Evolutionary conservation across 2,888 invertebrate genomes (phyloP).

Genomic region (Polyploca ridens): DNA sequence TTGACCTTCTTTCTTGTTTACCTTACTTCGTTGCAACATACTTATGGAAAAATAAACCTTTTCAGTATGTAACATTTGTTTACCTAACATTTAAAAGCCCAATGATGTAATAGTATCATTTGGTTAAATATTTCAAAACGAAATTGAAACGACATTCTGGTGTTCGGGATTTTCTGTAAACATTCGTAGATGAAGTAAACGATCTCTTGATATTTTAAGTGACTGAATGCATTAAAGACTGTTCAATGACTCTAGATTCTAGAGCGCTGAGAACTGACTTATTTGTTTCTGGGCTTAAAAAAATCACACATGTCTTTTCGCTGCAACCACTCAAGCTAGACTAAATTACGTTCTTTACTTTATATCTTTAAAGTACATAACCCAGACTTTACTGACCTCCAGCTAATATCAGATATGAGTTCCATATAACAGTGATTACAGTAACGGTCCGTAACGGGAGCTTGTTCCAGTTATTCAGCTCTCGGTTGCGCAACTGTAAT

Average conservation of each 20-base stretch:
- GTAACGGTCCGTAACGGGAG: slow-evolving; percentile 71
- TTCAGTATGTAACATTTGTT: neutral
- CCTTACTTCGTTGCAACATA: slow-evolving; percentile 4
- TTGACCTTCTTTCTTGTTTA: slow-evolving; percentile 10
- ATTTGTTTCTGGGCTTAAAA: too few relatives aligned
- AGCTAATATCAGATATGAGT: slow-evolving; percentile 37
- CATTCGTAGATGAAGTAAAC: too few relatives aligned
- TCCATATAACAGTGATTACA: slow-evolving; percentile 52
- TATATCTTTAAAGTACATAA: neutral
- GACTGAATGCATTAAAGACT: too few relatives aligned
- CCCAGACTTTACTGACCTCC: slow-evolving; percentile 20
- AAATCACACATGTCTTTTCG: too few relatives aligned
- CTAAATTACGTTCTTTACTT: neutral
- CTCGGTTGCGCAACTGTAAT: slow-evolving; percentile 36
- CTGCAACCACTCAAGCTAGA: neutral
- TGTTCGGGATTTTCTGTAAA: too few relatives aligned
- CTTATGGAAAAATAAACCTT: slow-evolving; percentile 8
- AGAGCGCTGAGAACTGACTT: too few relatives aligned
- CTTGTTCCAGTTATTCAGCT: slow-evolving; percentile 49
- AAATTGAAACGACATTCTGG: too few relatives aligned
- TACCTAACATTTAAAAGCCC: neutral
- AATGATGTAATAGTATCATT: slow-evolving; percentile 3
- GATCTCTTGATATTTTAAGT: too few relatives aligned
- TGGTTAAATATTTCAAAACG: neutral
- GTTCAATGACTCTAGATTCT: too few relatives aligned